Evolutionary conservation across 1,140 invertebrate species (phyloP).

Genomic region (Condylostylus longicornis): DNA sequence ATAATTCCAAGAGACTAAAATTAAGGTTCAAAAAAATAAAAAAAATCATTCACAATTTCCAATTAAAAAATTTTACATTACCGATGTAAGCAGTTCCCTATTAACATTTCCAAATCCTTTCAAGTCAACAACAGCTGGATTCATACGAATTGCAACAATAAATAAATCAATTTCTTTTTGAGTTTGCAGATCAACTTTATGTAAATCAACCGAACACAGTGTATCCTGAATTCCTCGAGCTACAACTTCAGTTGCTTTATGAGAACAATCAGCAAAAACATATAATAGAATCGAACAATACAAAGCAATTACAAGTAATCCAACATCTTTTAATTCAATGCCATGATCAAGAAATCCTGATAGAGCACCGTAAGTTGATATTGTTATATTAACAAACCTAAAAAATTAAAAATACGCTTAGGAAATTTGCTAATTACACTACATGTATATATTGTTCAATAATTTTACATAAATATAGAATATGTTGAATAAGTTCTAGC

Average conservation of each 20-base stretch:
- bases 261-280: slow-evolving; percentile 43
- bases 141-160: slow-evolving; percentile 44
- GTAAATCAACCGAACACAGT: slow-evolving; percentile 37
- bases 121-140: slow-evolving; percentile 42
- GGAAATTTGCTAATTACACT: neutral
- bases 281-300: slow-evolving; percentile 40
- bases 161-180: slow-evolving; percentile 44
- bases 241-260: slow-evolving; percentile 39
- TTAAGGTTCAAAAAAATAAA: too few relatives aligned
- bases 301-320: slow-evolving; percentile 38
- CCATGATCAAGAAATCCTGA: slow-evolving; percentile 46
- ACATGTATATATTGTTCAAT: slow-evolving; percentile 2
- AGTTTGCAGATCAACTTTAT: slow-evolving; percentile 35
- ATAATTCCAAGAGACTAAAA: too few relatives aligned
- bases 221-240: slow-evolving; percentile 38
- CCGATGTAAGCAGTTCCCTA: slow-evolving; percentile 40
- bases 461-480: slow-evolving; percentile 40
- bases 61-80: too few relatives aligned
- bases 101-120: slow-evolving; percentile 43
- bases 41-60: too few relatives aligned
- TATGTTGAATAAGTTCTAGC: slow-evolving; percentile 44
- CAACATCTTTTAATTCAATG: slow-evolving; percentile 44
- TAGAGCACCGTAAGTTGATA: slow-evolving; percentile 40
- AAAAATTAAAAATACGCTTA: slow-evolving; percentile 3
- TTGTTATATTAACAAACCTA: slow-evolving; percentile 38